Conservation (phyloP, 2,797 vertebrate species). For the Helostoma temminkii region DNA sequence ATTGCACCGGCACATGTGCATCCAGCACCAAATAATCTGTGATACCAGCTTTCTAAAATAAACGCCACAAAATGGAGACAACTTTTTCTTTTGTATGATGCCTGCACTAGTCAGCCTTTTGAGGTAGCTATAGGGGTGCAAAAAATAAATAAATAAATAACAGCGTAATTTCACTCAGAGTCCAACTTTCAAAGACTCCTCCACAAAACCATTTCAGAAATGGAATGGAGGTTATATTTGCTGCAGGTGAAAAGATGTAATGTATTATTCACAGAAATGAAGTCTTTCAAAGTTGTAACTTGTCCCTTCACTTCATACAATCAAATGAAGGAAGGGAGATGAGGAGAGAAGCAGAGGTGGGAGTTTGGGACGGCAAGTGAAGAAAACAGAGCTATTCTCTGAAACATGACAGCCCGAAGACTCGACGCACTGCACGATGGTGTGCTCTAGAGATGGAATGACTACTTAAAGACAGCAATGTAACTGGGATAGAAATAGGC, state of each 20-base stretch:
- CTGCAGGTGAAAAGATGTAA: constrained; percentile 65
- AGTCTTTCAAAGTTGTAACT: constrained; percentile 47
- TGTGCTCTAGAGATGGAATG: constrained; percentile 26
- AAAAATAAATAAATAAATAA: too few relatives aligned
- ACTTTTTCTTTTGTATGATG: constrained; percentile 23
- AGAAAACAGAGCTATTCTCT: constrained; percentile 50
- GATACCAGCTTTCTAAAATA: constrained; percentile 28
- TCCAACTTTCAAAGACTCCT: constrained; percentile 57
- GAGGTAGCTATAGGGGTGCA: constrained; percentile 12
- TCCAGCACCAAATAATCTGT: background rate
- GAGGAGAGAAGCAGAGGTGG: constrained; percentile 11
- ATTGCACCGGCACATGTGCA: constrained; percentile 13
- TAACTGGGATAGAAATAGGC: constrained; percentile 24
- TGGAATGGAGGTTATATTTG: constrained; percentile 52
- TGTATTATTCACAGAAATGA: constrained; percentile 70
- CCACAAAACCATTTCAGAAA: constrained; percentile 51
- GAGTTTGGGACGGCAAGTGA: constrained; percentile 34
- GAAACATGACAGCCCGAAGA: constrained; percentile 55
- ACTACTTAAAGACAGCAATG: constrained; percentile 29
- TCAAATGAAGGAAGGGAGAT: constrained; percentile 28
- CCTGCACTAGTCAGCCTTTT: constrained; percentile 27
- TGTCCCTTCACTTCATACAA: constrained; percentile 37
- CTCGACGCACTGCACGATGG: constrained; percentile 6
- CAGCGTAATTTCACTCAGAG: constrained; percentile 52
- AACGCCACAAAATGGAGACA: constrained; percentile 37